These are phyloP conservation scores for Conger conger DNA, from an alignment of 2,113 vertebrate species.

Conservation along the genomic window DNA sequence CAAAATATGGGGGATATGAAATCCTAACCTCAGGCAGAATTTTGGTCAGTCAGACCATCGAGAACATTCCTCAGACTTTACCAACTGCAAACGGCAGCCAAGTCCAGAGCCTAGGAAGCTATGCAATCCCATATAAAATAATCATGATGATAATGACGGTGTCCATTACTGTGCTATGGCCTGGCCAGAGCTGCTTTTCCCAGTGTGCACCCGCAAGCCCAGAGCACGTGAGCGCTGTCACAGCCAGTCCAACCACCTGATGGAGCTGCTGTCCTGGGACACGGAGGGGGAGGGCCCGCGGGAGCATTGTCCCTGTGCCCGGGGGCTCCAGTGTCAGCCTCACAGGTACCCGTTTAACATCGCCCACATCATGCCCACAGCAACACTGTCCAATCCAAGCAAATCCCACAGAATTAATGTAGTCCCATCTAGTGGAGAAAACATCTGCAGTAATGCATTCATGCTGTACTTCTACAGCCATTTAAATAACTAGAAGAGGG, in stretches of 20 bases:
- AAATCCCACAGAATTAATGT: background rate
- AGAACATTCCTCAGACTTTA: background rate
- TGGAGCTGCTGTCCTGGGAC: slow-evolving; percentile 85
- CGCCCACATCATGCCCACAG: background rate
- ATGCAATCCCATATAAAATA: background rate
- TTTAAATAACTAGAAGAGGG: no score
- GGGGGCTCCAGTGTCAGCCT: slow-evolving; percentile 82
- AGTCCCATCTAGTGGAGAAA: slow-evolving; percentile 2
- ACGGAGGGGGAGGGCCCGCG: slow-evolving; percentile 70
- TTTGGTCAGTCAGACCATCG: background rate
- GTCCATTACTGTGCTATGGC: background rate
- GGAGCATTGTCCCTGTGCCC: slow-evolving; percentile 83
- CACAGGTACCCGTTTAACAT: slow-evolving; percentile 70
- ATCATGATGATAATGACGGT: background rate
- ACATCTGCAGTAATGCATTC: background rate
- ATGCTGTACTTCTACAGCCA: background rate
- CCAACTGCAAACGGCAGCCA: background rate
- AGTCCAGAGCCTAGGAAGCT: background rate
- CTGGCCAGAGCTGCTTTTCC: slow-evolving; percentile 78
- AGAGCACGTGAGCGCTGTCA: slow-evolving; percentile 81
- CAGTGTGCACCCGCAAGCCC: slow-evolving; percentile 83
- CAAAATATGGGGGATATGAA: background rate
- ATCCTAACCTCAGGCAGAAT: background rate
- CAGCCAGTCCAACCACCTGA: slow-evolving; percentile 73
- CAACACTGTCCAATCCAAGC: background rate